Conservation (phyloP, 2,888 invertebrate genomes). For the Lithophane leautieri region DNA sequence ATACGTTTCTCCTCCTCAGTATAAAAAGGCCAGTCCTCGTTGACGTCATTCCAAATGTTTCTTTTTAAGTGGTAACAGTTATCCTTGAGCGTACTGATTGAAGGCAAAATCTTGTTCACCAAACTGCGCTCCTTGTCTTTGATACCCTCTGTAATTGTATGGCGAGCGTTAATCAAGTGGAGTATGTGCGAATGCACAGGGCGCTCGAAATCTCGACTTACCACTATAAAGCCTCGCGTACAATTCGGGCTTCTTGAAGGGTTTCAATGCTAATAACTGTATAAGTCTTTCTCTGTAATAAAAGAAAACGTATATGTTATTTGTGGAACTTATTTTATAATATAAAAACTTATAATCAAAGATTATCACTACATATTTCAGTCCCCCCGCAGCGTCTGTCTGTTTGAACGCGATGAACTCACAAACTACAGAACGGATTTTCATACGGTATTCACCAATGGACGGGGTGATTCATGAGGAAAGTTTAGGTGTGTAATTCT, state of each 20-base stretch:
- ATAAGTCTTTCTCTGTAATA: constrained; percentile 97
- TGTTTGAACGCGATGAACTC: too few species aligned
- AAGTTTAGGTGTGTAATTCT: too few species aligned
- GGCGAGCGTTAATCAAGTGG: constrained; percentile 70
- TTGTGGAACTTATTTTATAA: background rate
- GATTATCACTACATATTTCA: background rate
- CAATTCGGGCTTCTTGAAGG: constrained; percentile 98
- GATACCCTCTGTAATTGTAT: constrained; percentile 94
- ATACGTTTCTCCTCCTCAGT: constrained; percentile 96
- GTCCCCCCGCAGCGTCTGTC: too few species aligned
- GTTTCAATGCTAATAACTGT: constrained; percentile 97
- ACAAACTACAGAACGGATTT: too few species aligned
- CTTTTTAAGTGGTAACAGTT: constrained; percentile 97
- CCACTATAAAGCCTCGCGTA: constrained; percentile 95
- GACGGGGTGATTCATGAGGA: too few species aligned
- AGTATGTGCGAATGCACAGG: constrained; percentile 50
- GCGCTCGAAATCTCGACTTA: constrained; percentile 82
- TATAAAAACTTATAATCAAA: background rate
- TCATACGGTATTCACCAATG: too few species aligned
- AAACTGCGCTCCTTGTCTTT: constrained; percentile 95
- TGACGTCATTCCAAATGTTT: constrained; percentile 97
- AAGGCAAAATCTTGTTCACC: constrained; percentile 94
- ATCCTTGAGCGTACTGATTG: constrained; percentile 95
- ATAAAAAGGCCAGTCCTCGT: constrained; percentile 98
- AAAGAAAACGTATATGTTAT: constrained; percentile 74